Conservation (phyloP, 2,113 vertebrate genomes). For the Rhizomys pruinosus region DNA sequence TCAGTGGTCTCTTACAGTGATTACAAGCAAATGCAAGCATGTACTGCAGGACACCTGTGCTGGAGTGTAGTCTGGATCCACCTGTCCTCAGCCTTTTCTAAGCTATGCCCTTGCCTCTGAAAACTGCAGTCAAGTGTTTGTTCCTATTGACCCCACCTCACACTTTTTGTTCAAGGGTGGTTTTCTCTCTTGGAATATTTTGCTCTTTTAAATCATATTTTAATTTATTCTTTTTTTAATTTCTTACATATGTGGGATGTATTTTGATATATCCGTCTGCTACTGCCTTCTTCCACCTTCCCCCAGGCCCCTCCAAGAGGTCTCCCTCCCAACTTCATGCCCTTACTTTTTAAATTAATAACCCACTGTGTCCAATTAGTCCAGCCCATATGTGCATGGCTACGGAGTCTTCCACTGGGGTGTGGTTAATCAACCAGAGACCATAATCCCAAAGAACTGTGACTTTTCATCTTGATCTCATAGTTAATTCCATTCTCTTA, state of each 20-base stretch:
- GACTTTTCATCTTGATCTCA: neutral
- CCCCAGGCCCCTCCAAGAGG: neutral
- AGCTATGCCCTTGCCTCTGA: fast-evolving
- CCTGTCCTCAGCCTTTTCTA: neutral
- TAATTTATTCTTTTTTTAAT: neutral
- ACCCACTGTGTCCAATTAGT: neutral
- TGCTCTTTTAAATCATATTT: neutral
- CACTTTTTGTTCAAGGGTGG: neutral
- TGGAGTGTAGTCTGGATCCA: fast-evolving
- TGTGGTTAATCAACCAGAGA: neutral
- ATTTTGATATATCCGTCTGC: neutral
- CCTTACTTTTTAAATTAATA: neutral
- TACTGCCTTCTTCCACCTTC: neutral
- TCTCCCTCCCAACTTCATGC: neutral
- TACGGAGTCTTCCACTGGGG: neutral
- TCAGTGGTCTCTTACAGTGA: neutral
- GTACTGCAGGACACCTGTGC: no score
- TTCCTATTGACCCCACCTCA: neutral
- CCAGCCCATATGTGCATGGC: neutral
- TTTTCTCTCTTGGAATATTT: neutral
- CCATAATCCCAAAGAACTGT: neutral
- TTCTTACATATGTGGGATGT: neutral
- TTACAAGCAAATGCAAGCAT: neutral
- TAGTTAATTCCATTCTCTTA: neutral
- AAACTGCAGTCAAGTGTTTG: neutral